Evolutionary conservation across 2,888 invertebrate genomes (phyloP).

Genomic region (Parascotia fuliginaria): DNA sequence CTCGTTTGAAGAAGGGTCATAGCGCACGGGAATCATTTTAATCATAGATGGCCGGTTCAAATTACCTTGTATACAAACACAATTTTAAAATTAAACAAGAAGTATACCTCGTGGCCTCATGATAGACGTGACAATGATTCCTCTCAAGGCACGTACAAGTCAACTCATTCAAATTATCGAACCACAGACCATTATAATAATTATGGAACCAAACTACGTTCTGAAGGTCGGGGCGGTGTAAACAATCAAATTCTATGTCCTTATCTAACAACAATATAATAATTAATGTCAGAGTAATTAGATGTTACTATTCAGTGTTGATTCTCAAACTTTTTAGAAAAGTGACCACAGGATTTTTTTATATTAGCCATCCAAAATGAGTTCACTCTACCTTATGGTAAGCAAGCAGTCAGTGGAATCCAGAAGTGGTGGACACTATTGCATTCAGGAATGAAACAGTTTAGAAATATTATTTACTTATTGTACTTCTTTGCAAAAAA

Average conservation of each 20-base stretch:
- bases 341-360: not conserved
- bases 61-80: no score
- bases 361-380: no score
- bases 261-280: constrained; percentile 35
- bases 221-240: constrained; percentile 27
- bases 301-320: constrained; percentile 10
- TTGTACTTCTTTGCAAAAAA: no score
- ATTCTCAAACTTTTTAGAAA: constrained; percentile 1
- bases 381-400: no score
- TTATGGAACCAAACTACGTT: constrained; percentile 18
- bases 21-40: no score
- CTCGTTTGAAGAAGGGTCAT: no score
- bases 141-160: constrained; percentile 4
- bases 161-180: constrained; percentile 16
- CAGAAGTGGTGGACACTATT: no score
- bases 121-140: constrained; percentile 5
- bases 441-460: no score
- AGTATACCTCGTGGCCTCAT: not conserved
- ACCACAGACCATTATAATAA: constrained; percentile 17
- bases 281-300: constrained; percentile 41
- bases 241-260: constrained; percentile 33
- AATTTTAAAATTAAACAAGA: not conserved
- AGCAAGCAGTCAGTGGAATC: no score
- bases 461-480: no score
- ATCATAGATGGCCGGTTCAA: no score